phyloP scores from a whole-genome alignment of 2,888 invertebrate genomes.

The Himalopsyche tibetana region DNA sequence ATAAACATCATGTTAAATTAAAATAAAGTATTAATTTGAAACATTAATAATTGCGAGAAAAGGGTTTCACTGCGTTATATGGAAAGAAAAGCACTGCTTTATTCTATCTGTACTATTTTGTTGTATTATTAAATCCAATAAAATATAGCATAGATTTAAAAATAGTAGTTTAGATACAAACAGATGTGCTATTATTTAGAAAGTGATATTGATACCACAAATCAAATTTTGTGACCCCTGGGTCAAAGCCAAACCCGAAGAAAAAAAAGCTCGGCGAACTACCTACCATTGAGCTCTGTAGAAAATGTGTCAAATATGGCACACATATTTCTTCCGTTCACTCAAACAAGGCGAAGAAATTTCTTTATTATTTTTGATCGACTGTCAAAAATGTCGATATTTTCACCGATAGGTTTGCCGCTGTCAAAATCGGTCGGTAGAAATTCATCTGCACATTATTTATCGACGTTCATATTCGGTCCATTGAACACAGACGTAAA shows the following conservation, averaged over 20 bases:
- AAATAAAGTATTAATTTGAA: too few species aligned
- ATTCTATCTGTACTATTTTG: too few species aligned
- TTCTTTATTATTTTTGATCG: slow-evolving; percentile 37
- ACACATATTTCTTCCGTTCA: slow-evolving; percentile 13
- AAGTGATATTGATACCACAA: background rate
- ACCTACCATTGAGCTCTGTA: background rate
- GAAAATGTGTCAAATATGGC: slow-evolving; percentile 37
- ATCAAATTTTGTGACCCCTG: background rate
- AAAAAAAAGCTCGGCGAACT: background rate
- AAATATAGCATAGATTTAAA: too few species aligned
- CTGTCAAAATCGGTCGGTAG: background rate
- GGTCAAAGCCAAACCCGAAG: background rate
- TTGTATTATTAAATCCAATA: too few species aligned
- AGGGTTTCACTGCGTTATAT: too few species aligned
- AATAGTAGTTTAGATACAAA: too few species aligned
- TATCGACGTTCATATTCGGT: background rate
- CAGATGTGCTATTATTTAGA: background rate
- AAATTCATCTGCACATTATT: background rate
- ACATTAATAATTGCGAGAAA: too few species aligned
- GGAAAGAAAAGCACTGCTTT: too few species aligned
- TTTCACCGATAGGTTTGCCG: background rate
- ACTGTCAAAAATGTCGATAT: background rate
- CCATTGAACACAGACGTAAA: background rate
- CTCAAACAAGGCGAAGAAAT: slow-evolving; percentile 38
- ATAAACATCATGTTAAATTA: too few species aligned